Conservation (phyloP, 2,113 vertebrate genomes). For the Elachura formosa region DNA sequence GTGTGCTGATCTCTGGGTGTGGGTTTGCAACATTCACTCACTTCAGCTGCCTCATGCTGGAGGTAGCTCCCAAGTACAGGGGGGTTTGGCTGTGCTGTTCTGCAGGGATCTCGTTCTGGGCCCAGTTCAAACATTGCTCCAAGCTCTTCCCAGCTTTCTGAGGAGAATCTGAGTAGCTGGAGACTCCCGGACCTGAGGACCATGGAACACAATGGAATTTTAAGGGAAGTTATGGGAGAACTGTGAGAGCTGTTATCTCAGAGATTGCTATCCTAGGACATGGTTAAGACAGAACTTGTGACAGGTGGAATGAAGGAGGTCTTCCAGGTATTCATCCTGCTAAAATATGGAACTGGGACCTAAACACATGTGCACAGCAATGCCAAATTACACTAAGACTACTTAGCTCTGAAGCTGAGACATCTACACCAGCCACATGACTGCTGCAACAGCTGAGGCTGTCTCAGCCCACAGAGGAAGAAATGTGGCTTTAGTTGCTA, state of each 20-base stretch:
- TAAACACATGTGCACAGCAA: background rate
- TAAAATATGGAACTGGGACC: background rate
- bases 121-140: slow-evolving; percentile 39
- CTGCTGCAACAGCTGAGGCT: background rate
- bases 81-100: slow-evolving; percentile 50
- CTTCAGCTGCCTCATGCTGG: slow-evolving; percentile 21
- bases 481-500: background rate
- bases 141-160: slow-evolving; percentile 14
- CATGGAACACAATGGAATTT: background rate
- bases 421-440: background rate
- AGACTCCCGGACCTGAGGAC: slow-evolving; percentile 4
- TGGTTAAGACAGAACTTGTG: background rate
- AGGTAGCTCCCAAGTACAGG: background rate
- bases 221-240: background rate
- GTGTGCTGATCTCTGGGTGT: background rate
- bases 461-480: background rate
- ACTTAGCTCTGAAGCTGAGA: background rate
- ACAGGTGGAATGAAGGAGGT: background rate
- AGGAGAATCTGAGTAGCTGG: background rate
- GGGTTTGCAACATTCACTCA: slow-evolving; percentile 36
- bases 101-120: background rate
- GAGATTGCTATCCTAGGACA: background rate
- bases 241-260: background rate
- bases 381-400: background rate
- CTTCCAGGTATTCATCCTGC: background rate